Evolutionary conservation across 1,140 invertebrate genomes (phyloP), one percentile per base, ranked within the genome.

Genomic region (Drosophila pseudoobscura): DNA sequence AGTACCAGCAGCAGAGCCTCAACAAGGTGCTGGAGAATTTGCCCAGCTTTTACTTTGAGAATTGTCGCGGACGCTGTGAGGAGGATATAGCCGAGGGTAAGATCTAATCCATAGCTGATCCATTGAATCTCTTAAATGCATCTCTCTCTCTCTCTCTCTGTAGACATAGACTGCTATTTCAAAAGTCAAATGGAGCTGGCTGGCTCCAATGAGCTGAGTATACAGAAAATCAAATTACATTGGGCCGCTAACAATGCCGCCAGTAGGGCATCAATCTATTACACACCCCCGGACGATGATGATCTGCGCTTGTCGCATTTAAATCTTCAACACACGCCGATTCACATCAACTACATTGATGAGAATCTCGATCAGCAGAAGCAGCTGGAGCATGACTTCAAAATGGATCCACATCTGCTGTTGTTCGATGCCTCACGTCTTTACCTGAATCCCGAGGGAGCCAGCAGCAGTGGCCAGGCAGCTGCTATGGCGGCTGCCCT

Each of bases 11-110:
- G 90, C 96, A 97, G 91, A 97, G 97, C 3, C 92, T 99, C 6
- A 97, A 98, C 92, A 98, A 98, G 91, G 95, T 99, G 1, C 91
- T 99, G 39, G 98, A 99, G 90, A 98, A 97, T 89, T 93, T 99
- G 74, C 97, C 97, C n/a, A 96, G 94, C 80, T 92, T 98, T 7
- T 97, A 99, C 92, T 96, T 98, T 71, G 97, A 98, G 91, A 98
- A 98, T 90, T 98, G 97, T 88, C 95, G 96, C 43, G 96, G 95
- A 65, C 97, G 97, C 8, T 96, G 96, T 83, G 96, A 97, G 73
- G 93, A 94, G 1, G 92, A 93, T 54, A 93, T 94, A 22, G 94
- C 94, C 63, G 93, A 91, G 78, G 90, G 91, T 91, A 92, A 57
- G 65, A 50, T 35, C 31, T 35, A 9, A 43, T 13, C 20, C 15